These are phyloP conservation scores for Holothuria scabra DNA, from an alignment of 53 echinoderm and acorn worm species.

Conservation along the genomic window DNA sequence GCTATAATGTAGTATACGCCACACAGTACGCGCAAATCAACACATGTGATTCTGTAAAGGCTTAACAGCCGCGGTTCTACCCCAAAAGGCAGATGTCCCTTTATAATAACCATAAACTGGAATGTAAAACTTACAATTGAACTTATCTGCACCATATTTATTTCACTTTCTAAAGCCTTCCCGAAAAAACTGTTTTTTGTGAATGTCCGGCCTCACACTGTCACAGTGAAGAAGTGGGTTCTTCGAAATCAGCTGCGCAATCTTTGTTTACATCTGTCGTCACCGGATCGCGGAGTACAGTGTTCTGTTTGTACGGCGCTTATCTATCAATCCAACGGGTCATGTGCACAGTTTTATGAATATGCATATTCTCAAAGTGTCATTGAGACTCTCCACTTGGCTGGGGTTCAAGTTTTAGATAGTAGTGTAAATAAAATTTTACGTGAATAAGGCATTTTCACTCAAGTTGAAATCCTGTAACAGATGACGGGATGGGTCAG, in stretches of 20 bases:
- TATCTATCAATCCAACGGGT: background rate
- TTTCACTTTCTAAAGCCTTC: background rate
- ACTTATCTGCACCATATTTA: constrained; percentile 31
- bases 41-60: background rate
- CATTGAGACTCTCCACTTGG: constrained; percentile 15
- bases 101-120: background rate
- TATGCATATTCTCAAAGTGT: constrained; percentile 27
- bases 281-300: background rate
- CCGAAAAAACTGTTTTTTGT: background rate
- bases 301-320: too few relatives aligned
- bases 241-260: constrained; percentile 34
- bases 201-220: background rate
- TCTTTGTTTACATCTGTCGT: constrained; percentile 42
- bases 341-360: constrained; percentile 35
- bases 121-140: constrained; percentile 16
- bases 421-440: too few relatives aligned
- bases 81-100: background rate
- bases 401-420: constrained; percentile 9
- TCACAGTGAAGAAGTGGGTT: too few relatives aligned
- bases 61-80: background rate
- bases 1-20: too few relatives aligned
- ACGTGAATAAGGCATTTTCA: too few relatives aligned
- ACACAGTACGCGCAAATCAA: background rate
- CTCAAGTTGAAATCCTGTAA: too few relatives aligned
- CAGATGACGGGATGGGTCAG: too few relatives aligned